Evolutionary conservation across 2,888 invertebrate genomes (phyloP).

Genomic region (Tipula lateralis): DNA sequence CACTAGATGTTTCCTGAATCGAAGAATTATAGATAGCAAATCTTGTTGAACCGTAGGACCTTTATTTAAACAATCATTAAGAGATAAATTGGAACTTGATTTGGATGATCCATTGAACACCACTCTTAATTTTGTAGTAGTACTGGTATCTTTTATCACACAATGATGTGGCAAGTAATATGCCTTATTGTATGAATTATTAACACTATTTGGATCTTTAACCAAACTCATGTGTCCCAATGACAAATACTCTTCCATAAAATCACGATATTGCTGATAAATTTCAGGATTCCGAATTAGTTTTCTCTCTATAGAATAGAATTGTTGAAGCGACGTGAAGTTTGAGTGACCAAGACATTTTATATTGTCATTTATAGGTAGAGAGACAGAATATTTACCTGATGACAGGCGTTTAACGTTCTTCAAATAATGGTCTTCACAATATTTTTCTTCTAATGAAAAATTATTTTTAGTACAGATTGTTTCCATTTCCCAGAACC

Average conservation of each 20-base stretch:
- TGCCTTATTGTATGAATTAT: background rate
- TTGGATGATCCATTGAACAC: background rate
- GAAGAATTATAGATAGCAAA: background rate
- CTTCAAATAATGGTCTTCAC: too few relatives aligned
- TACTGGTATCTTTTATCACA: background rate
- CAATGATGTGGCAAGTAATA: background rate
- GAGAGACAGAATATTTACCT: too few relatives aligned
- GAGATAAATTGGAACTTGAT: background rate
- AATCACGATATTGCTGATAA: background rate
- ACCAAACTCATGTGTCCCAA: background rate
- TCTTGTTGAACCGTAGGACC: background rate
- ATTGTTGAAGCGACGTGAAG: too few relatives aligned
- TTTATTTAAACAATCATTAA: background rate
- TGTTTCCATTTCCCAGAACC: too few relatives aligned
- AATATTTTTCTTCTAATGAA: too few relatives aligned
- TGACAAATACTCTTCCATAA: background rate
- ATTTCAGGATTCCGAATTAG: background rate
- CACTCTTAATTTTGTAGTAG: too few relatives aligned
- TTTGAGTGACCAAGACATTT: too few relatives aligned
- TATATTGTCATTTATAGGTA: too few relatives aligned
- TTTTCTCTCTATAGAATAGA: too few relatives aligned
- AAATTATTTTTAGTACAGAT: too few relatives aligned
- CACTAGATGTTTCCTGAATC: background rate
- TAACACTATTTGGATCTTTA: background rate
- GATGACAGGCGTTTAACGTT: too few relatives aligned